A percentile compares a stretch with the other conserved stretches of the same genome.
These are phyloP conservation scores for Hypolimnas misippus DNA, from an alignment of 2,888 invertebrate species.

Conservation along the genomic window DNA sequence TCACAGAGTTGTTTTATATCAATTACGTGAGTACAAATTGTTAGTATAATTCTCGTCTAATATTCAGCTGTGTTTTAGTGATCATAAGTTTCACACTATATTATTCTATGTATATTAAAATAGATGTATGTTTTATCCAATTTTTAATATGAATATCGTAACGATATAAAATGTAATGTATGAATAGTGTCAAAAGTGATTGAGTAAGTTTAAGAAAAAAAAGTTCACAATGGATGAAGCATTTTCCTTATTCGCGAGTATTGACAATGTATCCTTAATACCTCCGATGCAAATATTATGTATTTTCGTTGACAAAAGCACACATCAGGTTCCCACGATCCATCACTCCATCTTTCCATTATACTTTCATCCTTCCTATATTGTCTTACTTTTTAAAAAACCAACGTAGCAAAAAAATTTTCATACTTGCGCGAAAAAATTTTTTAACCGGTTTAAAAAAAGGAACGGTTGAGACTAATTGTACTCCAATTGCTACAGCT, in stretches of 20 bases:
- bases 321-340: neutral
- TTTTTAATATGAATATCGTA: too few relatives aligned
- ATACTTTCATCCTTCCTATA: neutral
- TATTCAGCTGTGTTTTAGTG: too few relatives aligned
- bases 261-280: neutral
- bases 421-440: neutral
- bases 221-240: neutral
- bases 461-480: too few relatives aligned
- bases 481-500: too few relatives aligned
- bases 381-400: neutral
- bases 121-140: too few relatives aligned
- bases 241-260: constrained; percentile 4
- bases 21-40: too few relatives aligned
- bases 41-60: too few relatives aligned
- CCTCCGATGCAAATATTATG: neutral
- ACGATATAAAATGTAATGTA: too few relatives aligned
- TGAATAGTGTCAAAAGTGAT: neutral
- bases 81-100: too few relatives aligned
- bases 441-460: too few relatives aligned
- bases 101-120: neutral
- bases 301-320: neutral
- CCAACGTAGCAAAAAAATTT: neutral
- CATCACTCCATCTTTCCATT: neutral
- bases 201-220: neutral
- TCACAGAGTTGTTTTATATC: too few relatives aligned